phyloP scores from a whole-genome alignment of 2,888 invertebrate species.

The Hirtodrosophila histrioides region DNA sequence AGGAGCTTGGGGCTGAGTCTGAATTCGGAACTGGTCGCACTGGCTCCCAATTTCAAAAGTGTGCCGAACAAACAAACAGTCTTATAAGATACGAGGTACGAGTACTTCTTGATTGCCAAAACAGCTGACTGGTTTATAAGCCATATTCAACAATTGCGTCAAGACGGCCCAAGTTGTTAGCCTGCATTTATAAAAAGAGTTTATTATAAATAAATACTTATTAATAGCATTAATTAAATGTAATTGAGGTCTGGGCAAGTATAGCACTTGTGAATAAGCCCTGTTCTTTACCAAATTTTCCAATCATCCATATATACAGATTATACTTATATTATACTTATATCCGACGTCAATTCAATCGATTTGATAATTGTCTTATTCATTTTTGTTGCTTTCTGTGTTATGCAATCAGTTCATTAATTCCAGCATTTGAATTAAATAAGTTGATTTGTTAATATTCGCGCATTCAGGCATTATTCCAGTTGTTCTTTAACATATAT shows the following conservation, averaged over 20 bases:
- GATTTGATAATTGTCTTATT: constrained; percentile 28
- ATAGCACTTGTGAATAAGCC: background rate
- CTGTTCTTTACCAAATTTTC: background rate
- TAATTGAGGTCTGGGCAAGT: background rate
- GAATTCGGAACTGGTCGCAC: constrained; percentile 38
- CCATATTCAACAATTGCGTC: constrained; percentile 24
- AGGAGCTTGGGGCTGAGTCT: constrained; percentile 5
- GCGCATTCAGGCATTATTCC: constrained; percentile 29
- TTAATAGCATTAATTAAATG: constrained; percentile 33
- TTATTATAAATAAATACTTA: constrained; percentile 36
- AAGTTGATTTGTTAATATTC: constrained; percentile 9
- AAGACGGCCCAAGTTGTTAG: constrained; percentile 3
- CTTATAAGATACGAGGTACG: constrained; percentile 4
- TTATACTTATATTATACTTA: background rate
- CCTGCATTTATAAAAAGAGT: background rate
- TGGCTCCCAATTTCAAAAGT: constrained; percentile 43
- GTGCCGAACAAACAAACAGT: constrained; percentile 49
- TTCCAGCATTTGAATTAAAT: constrained; percentile 36
- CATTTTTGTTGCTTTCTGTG: constrained; percentile 17
- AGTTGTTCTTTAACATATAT: constrained; percentile 16
- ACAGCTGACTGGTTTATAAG: constrained; percentile 28
- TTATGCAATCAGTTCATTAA: constrained; percentile 65
- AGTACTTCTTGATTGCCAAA: constrained; percentile 5
- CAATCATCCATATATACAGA: background rate
- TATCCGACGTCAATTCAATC: background rate